Conservation (phyloP, 2,888 invertebrate species). For the Urechis unicinctus region DNA sequence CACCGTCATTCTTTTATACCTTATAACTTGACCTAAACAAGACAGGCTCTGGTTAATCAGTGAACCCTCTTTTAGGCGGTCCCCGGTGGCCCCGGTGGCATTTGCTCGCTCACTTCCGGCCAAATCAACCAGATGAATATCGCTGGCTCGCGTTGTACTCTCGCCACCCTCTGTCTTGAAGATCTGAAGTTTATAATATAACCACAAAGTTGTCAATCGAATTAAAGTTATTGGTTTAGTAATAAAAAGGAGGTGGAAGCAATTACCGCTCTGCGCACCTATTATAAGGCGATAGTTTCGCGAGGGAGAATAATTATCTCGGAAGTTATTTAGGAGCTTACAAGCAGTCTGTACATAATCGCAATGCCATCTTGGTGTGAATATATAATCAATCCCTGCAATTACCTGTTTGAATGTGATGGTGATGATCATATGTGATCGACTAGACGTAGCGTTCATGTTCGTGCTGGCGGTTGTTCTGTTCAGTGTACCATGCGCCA, state of each 20-base stretch:
- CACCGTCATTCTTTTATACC: no score
- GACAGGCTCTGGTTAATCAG: constrained; percentile 37
- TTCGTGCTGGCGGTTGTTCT: constrained; percentile 35
- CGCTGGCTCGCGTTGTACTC: constrained; percentile 35
- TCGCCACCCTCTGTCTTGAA: constrained; percentile 26
- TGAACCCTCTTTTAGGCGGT: constrained; percentile 36
- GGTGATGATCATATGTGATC: constrained; percentile 40
- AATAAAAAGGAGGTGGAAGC: no score
- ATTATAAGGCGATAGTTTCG: neutral
- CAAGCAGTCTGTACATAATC: no score
- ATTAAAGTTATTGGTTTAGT: no score
- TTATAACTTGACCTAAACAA: constrained; percentile 36
- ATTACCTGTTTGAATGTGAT: constrained; percentile 36
- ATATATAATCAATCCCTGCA: no score
- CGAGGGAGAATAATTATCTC: neutral
- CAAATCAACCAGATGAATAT: constrained; percentile 35
- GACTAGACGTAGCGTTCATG: constrained; percentile 39
- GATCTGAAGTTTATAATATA: constrained; percentile 22
- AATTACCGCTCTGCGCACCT: no score
- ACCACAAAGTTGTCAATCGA: no score
- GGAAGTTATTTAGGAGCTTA: no score
- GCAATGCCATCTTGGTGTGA: no score
- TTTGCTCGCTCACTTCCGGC: constrained; percentile 36
- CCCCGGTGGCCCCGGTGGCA: constrained; percentile 36
- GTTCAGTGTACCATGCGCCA: constrained; percentile 33